Base-by-base conservation (phyloP, 2,797 vertebrate species). In the Acipenser transmontanus region DNA sequence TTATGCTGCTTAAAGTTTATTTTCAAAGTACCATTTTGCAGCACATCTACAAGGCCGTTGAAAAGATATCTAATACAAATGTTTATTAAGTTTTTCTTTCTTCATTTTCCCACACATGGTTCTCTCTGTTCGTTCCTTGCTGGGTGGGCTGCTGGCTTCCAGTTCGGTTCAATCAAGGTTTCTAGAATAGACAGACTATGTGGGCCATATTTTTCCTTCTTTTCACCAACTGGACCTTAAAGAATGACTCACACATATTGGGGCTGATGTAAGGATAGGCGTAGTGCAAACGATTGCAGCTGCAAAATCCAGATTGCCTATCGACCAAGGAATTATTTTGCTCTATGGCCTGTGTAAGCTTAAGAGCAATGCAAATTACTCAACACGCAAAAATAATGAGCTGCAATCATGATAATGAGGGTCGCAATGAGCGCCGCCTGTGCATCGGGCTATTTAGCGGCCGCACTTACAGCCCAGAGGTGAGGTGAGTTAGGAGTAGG, bases 21-120 rank as follows among this genome's bases (percentile, higher is more conserved):
- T 91, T 90, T 82, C 65, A 85, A 50, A 86, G 87, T 89, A 84
- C 90, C 85, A 79, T 78, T 78, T 91, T 91, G 79, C 87, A 88
- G 85, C 82, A 81, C 76, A 76, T 84, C 75, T 78, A 83, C 83
- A 81, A 82, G 78, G 78, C 82, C 76, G 75, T 81, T 86, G 87
- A 88, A 89, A 91, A 72, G 78, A 83, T 86, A 91, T 86, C 86
- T 85, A 88, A 89, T 90, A 85, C 84, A 89, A 90, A 89, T 90
- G 87, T 90, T 90, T 87, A 88, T 81, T 79, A 91, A 87, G 34
- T 34, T 91, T 91, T 90, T 88, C 87, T 85, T 87, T 85, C 85
- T 87, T 88, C 83, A 88, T 87, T 82, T 85, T 77, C 77, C 77
- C 84, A 87, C 88, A 89, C 87, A 81, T 87, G 87, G 82, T 86